Base-by-base conservation (phyloP, 2,797 vertebrate genomes). In the Clangula hyemalis region DNA sequence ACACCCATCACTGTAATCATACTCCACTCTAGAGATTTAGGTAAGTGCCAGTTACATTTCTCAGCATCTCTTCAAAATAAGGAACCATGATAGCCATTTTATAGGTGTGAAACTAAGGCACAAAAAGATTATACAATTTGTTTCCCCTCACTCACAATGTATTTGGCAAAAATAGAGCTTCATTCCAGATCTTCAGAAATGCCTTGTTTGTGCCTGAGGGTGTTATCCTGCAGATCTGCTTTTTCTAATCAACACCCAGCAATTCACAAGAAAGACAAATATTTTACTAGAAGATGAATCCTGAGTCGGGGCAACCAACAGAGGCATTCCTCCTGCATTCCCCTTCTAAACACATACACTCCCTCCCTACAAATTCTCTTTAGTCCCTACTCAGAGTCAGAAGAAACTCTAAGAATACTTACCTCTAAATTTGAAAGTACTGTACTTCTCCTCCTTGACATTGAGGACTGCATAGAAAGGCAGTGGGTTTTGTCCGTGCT, bases 381-480 rank as follows among this genome's bases (percentile, higher is more conserved):
- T 25, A 81, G 41, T 21, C 8, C 25, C 57, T 28, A 38, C 6
- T 13, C 25, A 38, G 57, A 72, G 49, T 57, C 60, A 76, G 34
- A 69, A 82, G 18, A 68, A 93, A 74, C 41, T 54, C 49, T 18
- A 73, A 28, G n/a, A 70, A 66, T 30, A 79, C 88, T 69, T 96
- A 97, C 98, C 98, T 88, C 95, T 97, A 94, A 98, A 98, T 88
- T 97, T 97, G 93, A 98, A 97, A 76, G 98, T 98, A 53, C 94
- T 95, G 70, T 97, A 94, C 41, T 94, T 87, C 61, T 87, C 90
- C 2, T 96, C 94, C 96, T 98, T 99, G 81, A 98, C 98, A 71
- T 99, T 99, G 85, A 99, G 98, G 65, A 98, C 98, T 57, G 98
- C 98, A 96, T 98, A 99, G 87, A 99, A 98, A 49, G 98, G 99